These are phyloP conservation scores for Xestoiulus laeticollis DNA, from an alignment of 2,888 invertebrate species.

Conservation along the genomic window DNA sequence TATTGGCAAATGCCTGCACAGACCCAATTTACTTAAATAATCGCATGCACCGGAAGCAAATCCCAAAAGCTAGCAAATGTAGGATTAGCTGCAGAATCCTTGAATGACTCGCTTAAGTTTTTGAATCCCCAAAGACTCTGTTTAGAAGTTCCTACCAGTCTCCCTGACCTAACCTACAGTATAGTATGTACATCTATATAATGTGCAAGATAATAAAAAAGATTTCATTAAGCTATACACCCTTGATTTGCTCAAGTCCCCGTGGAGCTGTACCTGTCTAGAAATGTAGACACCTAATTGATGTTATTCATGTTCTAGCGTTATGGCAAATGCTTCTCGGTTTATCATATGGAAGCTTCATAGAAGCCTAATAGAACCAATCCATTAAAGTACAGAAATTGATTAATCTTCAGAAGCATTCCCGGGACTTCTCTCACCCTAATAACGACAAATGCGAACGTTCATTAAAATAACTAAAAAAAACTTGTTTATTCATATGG, in stretches of 20 bases:
- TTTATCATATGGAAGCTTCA: too few species aligned
- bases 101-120: not conserved
- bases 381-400: too few species aligned
- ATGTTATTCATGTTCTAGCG: too few species aligned
- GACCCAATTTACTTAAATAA: slow-evolving; percentile 17
- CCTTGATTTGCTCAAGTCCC: not conserved
- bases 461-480: too few species aligned
- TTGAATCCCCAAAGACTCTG: not conserved
- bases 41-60: not conserved
- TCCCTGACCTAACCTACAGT: not conserved
- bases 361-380: too few species aligned
- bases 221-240: not conserved
- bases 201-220: too few species aligned
- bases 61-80: not conserved
- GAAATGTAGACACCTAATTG: not conserved
- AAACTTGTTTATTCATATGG: too few species aligned
- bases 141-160: not conserved
- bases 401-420: too few species aligned
- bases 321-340: too few species aligned
- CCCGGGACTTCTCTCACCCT: too few species aligned
- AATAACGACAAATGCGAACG: too few species aligned
- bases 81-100: not conserved
- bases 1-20: not conserved
- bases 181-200: not conserved
- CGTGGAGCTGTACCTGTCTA: not conserved